A percentile compares a stretch with the other conserved stretches of the same genome.
Conservation (phyloP, 2,113 vertebrate species). For the Rhabdomys dilectus region DNA sequence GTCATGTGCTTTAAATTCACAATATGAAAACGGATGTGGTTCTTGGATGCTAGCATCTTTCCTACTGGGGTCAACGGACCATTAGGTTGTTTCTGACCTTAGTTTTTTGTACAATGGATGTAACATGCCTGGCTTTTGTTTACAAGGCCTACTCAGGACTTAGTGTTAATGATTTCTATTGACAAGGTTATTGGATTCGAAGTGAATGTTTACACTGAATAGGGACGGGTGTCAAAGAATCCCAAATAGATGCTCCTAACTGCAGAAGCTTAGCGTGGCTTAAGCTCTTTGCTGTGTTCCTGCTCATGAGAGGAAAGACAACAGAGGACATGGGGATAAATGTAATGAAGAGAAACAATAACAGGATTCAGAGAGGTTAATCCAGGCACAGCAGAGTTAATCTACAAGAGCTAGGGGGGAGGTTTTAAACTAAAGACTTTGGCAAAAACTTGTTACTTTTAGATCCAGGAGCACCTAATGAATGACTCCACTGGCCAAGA, state of each 20-base stretch:
- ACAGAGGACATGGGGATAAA: conserved; percentile 86
- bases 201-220: conserved; percentile 85
- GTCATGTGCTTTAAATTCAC: neutral
- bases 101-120: neutral
- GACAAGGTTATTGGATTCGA: conserved; percentile 84
- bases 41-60: neutral
- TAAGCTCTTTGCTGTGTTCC: conserved; percentile 84
- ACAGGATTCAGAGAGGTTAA: conserved; percentile 85
- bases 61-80: conserved; percentile 33
- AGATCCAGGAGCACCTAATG: conserved; percentile 85
- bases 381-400: conserved; percentile 87
- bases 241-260: conserved; percentile 78
- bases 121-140: conserved; percentile 53
- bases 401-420: conserved; percentile 83
- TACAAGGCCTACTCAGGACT: conserved; percentile 48
- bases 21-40: neutral
- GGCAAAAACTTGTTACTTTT: conserved; percentile 87
- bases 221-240: conserved; percentile 79
- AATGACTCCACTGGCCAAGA: conserved; percentile 87
- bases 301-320: conserved; percentile 84
- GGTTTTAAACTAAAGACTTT: conserved; percentile 83
- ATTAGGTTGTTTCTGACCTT: conserved; percentile 70
- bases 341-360: conserved; percentile 88
- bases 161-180: conserved; percentile 79
- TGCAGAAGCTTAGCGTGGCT: conserved; percentile 83